Base-by-base conservation (phyloP, 1,140 invertebrate genomes). In the Rhopalosiphum maidis region DNA sequence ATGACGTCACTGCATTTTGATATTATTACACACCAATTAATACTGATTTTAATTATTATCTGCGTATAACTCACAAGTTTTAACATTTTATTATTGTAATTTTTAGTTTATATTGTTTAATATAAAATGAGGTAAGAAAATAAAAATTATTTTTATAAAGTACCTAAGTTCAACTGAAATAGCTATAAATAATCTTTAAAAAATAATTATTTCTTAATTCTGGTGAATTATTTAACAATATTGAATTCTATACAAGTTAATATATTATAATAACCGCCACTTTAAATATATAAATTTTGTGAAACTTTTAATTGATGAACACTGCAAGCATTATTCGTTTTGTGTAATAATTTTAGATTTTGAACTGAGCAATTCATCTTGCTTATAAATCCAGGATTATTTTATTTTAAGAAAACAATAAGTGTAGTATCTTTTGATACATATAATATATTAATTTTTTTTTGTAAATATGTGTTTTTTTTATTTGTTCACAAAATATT, bases 201-300 rank as follows among this genome's bases (percentile, higher is more conserved):
- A 22, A 88, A 51, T 88, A 88, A 88, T 88, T 88, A 88, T 88
- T 88, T 51, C 46, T 88, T 51, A 88, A 48, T 88, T 88, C 35
- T 48, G 5, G 22, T 1, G n/a, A 51, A 88, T 88, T 88, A 51
- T 88, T 88, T 7, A 35, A 35, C n/a, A n/a, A 43, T 46, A 41
- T 41, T 41, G 41, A 41, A 41, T 46, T 1, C 43, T 48, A 48
- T 86, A 51, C 46, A 51, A 48, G 46, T 51, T 87, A 30, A 37
- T 43, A 41, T 46, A 51, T 43, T 88, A 9, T 51, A n/a, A 5
- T 51, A 51, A 88, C 46, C 43, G 1, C 60, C 60, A 77, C 60
- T 88, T n/a, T 7, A 35, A n/a, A 88, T 51, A 43, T 87, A 46
- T 87, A 87, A 30, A 46, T 25, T 22, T 11, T 35, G 9, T 43